Percentiles rank a stretch among this genome's conserved stretches.
Conservation (phyloP, 2,797 vertebrate species). For the Cuculus canorus region DNA sequence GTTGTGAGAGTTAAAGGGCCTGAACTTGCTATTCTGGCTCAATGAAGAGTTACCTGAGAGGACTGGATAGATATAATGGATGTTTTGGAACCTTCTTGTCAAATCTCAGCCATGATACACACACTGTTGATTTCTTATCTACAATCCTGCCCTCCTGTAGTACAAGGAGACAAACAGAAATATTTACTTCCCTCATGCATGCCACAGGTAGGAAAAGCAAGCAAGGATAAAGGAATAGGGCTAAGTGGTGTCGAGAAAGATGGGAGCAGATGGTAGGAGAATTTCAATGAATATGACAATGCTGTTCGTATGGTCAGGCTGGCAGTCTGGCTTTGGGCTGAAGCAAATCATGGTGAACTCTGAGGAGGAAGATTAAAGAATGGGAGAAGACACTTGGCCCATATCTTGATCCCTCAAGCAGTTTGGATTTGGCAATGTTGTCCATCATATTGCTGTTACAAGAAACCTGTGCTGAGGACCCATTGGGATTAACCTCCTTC, state of each 20-base stretch:
- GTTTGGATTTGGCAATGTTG: neutral
- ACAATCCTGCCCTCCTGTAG: neutral
- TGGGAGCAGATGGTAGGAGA: neutral
- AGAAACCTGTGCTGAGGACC: neutral
- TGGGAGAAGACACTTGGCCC: neutral
- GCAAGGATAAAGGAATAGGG: neutral
- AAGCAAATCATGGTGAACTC: neutral
- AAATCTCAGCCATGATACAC: neutral
- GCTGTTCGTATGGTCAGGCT: neutral
- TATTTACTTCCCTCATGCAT: fast-evolving
- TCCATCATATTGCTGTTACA: neutral
- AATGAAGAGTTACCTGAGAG: neutral
- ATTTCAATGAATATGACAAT: neutral
- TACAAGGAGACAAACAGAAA: neutral
- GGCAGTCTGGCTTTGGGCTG: neutral
- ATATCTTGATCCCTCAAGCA: neutral
- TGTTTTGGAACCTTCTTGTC: fast-evolving
- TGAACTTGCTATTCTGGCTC: neutral
- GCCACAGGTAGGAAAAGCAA: neutral
- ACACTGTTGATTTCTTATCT: neutral
- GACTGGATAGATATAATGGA: neutral
- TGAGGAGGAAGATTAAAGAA: neutral
- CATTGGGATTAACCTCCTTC: neutral
- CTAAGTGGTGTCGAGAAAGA: neutral
- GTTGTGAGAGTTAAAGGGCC: neutral